A percentile compares a stretch with the other conserved stretches of the same genome.
phyloP scores from a whole-genome alignment of 2,797 vertebrate species.

The Selene dorsalis region DNA sequence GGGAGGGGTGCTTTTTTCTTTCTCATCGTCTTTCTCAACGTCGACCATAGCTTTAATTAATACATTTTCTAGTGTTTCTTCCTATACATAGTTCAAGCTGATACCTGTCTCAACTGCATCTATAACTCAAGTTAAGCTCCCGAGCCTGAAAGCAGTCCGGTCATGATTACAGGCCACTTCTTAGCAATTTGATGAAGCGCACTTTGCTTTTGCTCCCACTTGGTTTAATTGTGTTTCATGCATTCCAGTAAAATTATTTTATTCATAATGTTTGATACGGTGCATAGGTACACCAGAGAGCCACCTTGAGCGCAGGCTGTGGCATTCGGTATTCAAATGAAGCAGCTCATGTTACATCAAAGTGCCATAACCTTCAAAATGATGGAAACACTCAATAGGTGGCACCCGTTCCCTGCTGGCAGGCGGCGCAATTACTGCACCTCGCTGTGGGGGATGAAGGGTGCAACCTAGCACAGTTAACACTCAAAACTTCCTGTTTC shows the following conservation, averaged over 20 bases:
- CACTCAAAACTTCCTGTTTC: conserved; percentile 55
- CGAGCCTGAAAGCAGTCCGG: conserved; percentile 2
- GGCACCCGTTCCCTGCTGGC: conserved; percentile 62
- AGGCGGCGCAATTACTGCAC: conserved; percentile 67
- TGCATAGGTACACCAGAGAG: conserved; percentile 39
- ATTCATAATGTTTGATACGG: conserved; percentile 20
- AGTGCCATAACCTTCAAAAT: conserved; percentile 74
- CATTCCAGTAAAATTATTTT: conserved; percentile 15
- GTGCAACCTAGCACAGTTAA: conserved; percentile 69
- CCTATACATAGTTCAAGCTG: neutral
- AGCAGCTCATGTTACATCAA: conserved; percentile 63
- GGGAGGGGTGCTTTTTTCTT: too few relatives aligned
- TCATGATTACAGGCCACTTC: conserved; percentile 15
- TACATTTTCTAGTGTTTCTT: neutral
- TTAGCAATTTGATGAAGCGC: conserved; percentile 8
- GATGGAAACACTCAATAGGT: conserved; percentile 75
- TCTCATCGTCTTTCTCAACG: too few relatives aligned
- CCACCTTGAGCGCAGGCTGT: conserved; percentile 51
- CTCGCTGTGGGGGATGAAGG: conserved; percentile 56
- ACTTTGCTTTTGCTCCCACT: conserved; percentile 17
- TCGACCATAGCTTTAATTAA: neutral
- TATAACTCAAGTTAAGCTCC: neutral
- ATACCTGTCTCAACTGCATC: neutral
- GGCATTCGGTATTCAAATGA: conserved; percentile 69
- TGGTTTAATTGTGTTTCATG: conserved; percentile 15